Percentiles rank a stretch among this genome's conserved stretches.
phyloP scores from a whole-genome alignment of 2,113 vertebrate genomes.

The Dissostichus mawsoni region DNA sequence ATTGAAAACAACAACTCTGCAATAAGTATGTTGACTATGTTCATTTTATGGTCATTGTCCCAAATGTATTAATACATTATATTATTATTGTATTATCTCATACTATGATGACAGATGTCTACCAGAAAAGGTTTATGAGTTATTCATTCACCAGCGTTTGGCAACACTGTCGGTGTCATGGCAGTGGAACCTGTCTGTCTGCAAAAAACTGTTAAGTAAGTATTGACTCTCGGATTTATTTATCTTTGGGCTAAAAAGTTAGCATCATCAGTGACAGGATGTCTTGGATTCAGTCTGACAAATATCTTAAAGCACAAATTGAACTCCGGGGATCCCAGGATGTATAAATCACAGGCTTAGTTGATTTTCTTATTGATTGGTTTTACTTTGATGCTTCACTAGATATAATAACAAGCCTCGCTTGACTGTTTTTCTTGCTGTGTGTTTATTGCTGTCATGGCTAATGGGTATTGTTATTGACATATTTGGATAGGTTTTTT shows the following conservation, averaged over 20 bases:
- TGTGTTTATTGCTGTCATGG: conserved; percentile 19
- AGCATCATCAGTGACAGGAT: not conserved
- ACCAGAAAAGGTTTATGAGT: too few species aligned
- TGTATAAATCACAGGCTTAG: conserved; percentile 17
- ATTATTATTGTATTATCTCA: too few species aligned
- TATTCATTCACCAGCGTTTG: too few species aligned
- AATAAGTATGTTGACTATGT: not conserved
- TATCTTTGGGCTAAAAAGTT: not conserved
- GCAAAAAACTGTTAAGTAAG: too few species aligned
- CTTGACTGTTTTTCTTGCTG: not conserved
- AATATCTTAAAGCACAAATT: conserved; percentile 1
- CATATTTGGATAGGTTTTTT: conserved; percentile 8
- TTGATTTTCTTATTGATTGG: conserved; percentile 45
- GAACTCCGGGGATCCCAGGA: conserved; percentile 5
- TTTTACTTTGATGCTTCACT: conserved; percentile 17
- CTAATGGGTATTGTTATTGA: not conserved
- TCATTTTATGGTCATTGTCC: not conserved
- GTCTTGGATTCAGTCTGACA: conserved; percentile 12
- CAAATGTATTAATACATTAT: not conserved
- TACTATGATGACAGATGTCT: too few species aligned
- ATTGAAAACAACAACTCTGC: too few species aligned
- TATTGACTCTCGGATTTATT: not conserved
- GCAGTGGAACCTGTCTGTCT: too few species aligned
- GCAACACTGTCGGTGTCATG: too few species aligned
- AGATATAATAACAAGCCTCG: conserved; percentile 16